Base-by-base conservation (phyloP, 2,797 vertebrate genomes). In the Lycodopsis pacificus region DNA sequence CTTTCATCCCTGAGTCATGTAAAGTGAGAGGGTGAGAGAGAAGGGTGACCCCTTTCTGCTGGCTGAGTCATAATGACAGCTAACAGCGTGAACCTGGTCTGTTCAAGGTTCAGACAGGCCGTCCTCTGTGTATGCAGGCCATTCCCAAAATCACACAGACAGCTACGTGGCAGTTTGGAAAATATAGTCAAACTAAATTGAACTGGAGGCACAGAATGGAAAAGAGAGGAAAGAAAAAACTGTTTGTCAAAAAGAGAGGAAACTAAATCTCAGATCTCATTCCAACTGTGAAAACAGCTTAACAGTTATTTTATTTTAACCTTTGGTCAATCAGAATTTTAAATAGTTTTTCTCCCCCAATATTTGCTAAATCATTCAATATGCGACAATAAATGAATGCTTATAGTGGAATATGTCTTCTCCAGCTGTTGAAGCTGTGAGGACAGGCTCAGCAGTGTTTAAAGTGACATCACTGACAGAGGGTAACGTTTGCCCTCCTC, bases 151-250 rank as follows among this genome's bases (percentile, higher is more conserved):
- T 78, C 69, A 86, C 80, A 85, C 81, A 88, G 19, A 79, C 68
- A 53, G 74, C 72, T 5, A 93, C 92, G 90, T 92, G 93, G 93
- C 93, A 92, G 75, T 86, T 71, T 84, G 87, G 86, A 84, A 91
- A 91, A 86, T 76, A 86, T 76, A 84, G 71, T 83, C 77, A 86
- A 59, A 71, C 27, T 62, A 20, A 63, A 64, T 20, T 56, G 65
- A 74, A 38, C 36, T 65, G 32, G 54, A 71, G 83, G 70, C n/a
- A 63, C 32, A 19, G 17, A 63, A 19, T 73, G 71, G 11, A 59
- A 73, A 77, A 69, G 22, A 71, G 40, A 71, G 22, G 3, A 17
- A 64, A 30, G 14, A 27, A 27, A 15, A 17, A 54, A 27, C 49
- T 4, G 49, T 51, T 12, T 51, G 49, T 51, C n/a, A 54, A 53